Evolutionary conservation across 2,888 invertebrate genomes (phyloP), one percentile per base, ranked within the genome.

Genomic region (Boloria euphrosyne): DNA sequence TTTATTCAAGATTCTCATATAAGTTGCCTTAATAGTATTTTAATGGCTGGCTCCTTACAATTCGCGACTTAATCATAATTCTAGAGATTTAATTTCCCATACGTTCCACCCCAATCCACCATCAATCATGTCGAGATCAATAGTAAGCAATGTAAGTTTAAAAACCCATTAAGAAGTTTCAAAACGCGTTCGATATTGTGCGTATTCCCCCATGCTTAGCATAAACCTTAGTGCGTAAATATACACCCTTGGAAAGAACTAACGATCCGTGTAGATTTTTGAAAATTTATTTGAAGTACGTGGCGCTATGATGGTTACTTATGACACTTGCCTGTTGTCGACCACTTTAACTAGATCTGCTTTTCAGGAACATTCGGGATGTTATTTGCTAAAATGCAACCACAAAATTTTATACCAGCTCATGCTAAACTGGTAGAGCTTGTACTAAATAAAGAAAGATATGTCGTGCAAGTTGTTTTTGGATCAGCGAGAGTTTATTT

Each of bases 211-310:
- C 68, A 59, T 67, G 69, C 71, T 71, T 73, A 59, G 74, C 77
- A 79, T 79, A 81, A 80, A 73, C 78, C 80, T 76, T 75, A 76
- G 76, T 77, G 78, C 80, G 81, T 84, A 82, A 81, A 82, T 67
- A 64, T 78, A 81, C 76, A 79, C 84, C 81, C 82, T 81, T 85
- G 83, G 86, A 84, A 76, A 83, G 85, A 88, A 89, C 86, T 87
- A 90, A 90, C 89, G 89, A 85, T 75, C 82, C 84, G 78, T 83
- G 80, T 80, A 80, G 75, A 75, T 86, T 88, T 90, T 91, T 89
- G 90, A 89, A 91, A 90, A 91, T 91, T 90, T 91, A 91, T 91
- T 89, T 89, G 85, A 84, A 89, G 86, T 87, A 89, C 86, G 84
- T 78, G 77, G 80, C 83, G 77, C 83, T 81, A 82, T 85, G 84